Evolutionary conservation across 2,113 vertebrate genomes (phyloP), one percentile per base, ranked within the genome.

Genomic region (Dendrocopos noguchii): DNA sequence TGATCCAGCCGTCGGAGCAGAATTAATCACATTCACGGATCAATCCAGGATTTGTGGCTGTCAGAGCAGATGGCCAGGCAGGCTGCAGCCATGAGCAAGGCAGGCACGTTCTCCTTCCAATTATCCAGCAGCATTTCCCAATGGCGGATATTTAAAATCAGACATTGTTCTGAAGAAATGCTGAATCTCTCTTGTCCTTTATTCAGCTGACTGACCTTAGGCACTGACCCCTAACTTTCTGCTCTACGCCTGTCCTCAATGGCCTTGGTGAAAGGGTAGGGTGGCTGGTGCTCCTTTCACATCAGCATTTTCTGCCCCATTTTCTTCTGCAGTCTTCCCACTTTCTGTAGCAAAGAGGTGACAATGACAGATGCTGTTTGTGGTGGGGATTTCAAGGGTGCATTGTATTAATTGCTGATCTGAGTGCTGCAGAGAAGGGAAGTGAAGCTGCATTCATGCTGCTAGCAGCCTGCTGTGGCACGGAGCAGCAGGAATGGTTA

Each of bases 11-110:
- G 0, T 88, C 81, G 91, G 52, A 1, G 33, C 68, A 67, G 87
- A 80, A 92, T 96, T 95, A 95, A 95, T 96, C 94, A 80, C 80
- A 11, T 29, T 86, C 3, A 0, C 57, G 74, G 42, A 91, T 94
- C 82, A 94, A 55, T 65, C 86, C 90, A 44, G 94, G 95, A 94
- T 96, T 96, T 95, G 95, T 7, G 61, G 94, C 91, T 18, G 82
- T 28, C 11, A 3, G 79, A 94, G 90, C 95, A 96, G 96, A 96
- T 96, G 96, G 96, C 84, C 29, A 17, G 65, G 84, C 94, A 80
- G 91, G 11, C 87, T 44, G 80, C 42, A 12, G 12, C 59, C 17
- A 34, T 7, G 66, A 90, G 66, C 63, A 20, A 47, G 87, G 61
- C 64, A 0, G 71, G 42, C 65, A 39, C 27, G 0, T 74, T 73